Base-by-base conservation (phyloP, 1,140 invertebrate species). In the Drosophila nannoptera region DNA sequence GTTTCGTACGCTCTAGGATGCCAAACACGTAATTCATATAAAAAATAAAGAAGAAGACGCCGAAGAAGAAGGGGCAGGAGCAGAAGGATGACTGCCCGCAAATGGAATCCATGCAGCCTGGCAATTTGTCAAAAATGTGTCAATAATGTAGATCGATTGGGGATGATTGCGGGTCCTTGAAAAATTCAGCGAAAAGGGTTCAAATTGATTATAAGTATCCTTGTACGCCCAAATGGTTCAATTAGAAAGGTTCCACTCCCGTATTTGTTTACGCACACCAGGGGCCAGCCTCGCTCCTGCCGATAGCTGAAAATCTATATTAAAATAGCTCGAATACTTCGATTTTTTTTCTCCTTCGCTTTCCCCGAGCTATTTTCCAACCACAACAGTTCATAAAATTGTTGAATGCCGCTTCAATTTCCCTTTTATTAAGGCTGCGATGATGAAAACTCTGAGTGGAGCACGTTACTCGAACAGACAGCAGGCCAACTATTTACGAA, bases 61-160 rank as follows among this genome's bases (percentile, higher is more conserved):
- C n/a, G 22, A 63, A 67, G 63, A 63, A 31, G 70, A 54, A 58
- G 36, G 35, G 56, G 8, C 42, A 42, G 46, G 35, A 58, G 48
- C 38, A 64, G 71, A 65, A 62, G 69, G 69, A 84, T 65, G n/a
- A 49, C 32, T 69, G 55, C 31, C 63, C 71, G 56, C 75, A 78
- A 61, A 65, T 35, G 45, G 54, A 48, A 42, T 61, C 56, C 61
- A 78, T 49, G 45, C 67, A 46, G 43, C 43, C 69, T 77, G 81
- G 69, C 81, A 86, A 84, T 84, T 84, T 84, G 80, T 84, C 81
- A 84, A 84, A 84, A 84, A 84, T 86, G 80, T 86, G 80, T 84
- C 81, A 86, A 84, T 86, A 84, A 84, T 84, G 70, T 75, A 80
- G 69, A 84, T 80, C 80, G 76, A 83, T 83, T 83, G 80, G 59